Evolutionary conservation across 2,797 vertebrate species (phyloP).

Genomic region (Miichthys miiuy): DNA sequence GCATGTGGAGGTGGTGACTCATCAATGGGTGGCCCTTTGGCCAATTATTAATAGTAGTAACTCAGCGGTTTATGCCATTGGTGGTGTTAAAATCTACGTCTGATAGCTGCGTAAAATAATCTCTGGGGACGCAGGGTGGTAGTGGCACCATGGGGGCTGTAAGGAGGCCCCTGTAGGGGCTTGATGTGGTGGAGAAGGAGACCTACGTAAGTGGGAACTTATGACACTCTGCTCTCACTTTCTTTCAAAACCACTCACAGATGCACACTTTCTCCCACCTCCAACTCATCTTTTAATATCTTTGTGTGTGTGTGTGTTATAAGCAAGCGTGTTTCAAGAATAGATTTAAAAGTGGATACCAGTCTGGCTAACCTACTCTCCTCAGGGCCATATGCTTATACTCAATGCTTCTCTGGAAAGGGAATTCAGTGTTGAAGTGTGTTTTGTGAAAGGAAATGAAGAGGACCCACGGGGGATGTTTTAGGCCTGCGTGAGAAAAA

Average conservation of each 20-base stretch:
- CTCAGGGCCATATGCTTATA: conserved; percentile 29
- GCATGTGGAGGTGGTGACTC: conserved; percentile 46
- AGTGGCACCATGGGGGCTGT: conserved; percentile 28
- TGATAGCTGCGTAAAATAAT: conserved; percentile 21
- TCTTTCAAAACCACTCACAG: no score
- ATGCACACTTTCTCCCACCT: no score
- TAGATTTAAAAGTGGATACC: conserved; percentile 25
- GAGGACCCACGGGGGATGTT: conserved; percentile 45
- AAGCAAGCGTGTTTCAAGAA: no score
- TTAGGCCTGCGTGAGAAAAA: conserved; percentile 17
- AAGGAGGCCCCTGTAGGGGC: conserved; percentile 26
- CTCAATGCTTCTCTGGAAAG: conserved; percentile 30
- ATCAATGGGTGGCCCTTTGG: conserved; percentile 39
- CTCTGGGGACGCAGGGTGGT: conserved; percentile 6
- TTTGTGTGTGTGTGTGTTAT: no score
- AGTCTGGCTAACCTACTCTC: conserved; percentile 22
- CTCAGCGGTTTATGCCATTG: conserved; percentile 9
- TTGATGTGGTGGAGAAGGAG: conserved; percentile 33
- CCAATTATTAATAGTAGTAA: conserved; percentile 37
- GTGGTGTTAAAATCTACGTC: conserved; percentile 29
- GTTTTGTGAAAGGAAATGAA: conserved; percentile 43
- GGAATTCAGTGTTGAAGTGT: conserved; percentile 31
- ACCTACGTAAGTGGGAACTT: conserved; percentile 8
- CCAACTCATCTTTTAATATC: no score
- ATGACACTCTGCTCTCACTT: conserved; percentile 28